Percentiles rank a stretch among this genome's conserved stretches.
These are phyloP conservation scores for Perca fluviatilis DNA, from an alignment of 2,113 vertebrate species.

Conservation along the genomic window DNA sequence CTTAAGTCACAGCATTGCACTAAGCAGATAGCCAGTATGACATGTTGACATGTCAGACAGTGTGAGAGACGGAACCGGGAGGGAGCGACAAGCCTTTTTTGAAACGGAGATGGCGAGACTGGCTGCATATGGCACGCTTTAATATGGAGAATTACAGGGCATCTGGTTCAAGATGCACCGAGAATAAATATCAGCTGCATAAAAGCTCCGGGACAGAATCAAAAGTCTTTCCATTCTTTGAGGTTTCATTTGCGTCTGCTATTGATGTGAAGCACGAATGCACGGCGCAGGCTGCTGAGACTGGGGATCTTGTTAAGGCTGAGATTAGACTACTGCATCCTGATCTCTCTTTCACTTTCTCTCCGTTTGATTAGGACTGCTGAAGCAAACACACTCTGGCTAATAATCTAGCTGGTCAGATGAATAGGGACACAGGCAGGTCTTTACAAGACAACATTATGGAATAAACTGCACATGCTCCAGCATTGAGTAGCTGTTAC, in stretches of 20 bases:
- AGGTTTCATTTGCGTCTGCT: neutral
- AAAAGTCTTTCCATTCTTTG: conserved; percentile 38
- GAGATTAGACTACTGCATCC: conserved; percentile 35
- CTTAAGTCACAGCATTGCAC: conserved; percentile 40
- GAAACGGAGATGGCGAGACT: conserved; percentile 26
- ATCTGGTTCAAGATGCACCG: conserved; percentile 29
- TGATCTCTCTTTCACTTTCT: conserved; percentile 27
- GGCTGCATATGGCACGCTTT: conserved; percentile 42
- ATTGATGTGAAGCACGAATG: conserved; percentile 51
- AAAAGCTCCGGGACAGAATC: conserved; percentile 31
- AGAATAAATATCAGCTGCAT: conserved; percentile 53
- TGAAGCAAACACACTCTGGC: neutral
- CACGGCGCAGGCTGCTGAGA: conserved; percentile 26
- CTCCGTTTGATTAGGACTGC: conserved; percentile 30
- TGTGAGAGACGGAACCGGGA: conserved; percentile 36
- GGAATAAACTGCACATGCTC: conserved; percentile 1
- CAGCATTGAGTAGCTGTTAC: conserved; percentile 15
- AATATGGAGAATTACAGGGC: conserved; percentile 15
- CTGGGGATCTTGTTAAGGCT: conserved; percentile 50
- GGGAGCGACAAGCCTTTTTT: conserved; percentile 21
- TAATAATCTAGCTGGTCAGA: conserved; percentile 20
- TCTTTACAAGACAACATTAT: neutral
- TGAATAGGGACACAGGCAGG: conserved; percentile 6
- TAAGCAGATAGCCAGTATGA: conserved; percentile 62
- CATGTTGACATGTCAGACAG: conserved; percentile 53